Conservation (phyloP, 2,888 invertebrate species). For the Podabrus alpinus region DNA sequence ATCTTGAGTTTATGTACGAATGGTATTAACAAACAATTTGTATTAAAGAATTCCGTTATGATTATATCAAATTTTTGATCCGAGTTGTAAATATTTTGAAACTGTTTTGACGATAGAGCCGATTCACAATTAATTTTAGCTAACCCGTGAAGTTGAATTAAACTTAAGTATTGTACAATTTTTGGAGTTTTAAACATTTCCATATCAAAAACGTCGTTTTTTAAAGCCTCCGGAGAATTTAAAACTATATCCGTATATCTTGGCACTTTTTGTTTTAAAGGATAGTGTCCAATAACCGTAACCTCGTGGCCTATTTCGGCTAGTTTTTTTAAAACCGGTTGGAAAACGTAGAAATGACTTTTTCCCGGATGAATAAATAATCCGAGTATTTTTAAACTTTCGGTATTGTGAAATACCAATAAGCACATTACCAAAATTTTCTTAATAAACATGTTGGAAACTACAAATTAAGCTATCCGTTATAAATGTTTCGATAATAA, state of each 20-base stretch:
- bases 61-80: conserved; percentile 66
- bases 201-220: neutral
- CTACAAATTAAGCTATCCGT: too few species aligned
- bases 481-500: too few species aligned
- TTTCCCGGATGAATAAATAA: conserved; percentile 71
- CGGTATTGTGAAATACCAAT: neutral
- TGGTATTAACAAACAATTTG: conserved; percentile 67
- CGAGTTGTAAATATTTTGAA: conserved; percentile 7
- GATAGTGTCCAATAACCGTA: conserved; percentile 70
- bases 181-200: neutral
- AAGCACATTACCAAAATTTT: neutral
- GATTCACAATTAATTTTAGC: conserved; percentile 18
- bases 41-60: conserved; percentile 72
- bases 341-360: conserved; percentile 71
- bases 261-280: conserved; percentile 55
- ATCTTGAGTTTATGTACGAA: conserved; percentile 65
- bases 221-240: neutral
- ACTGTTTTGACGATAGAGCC: conserved; percentile 39
- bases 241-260: conserved; percentile 68
- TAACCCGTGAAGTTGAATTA: conserved; percentile 4
- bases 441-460: neutral
- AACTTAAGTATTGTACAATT: neutral
- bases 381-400: conserved; percentile 60
- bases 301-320: conserved; percentile 67
- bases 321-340: conserved; percentile 64